Evolutionary conservation across 2,888 invertebrate genomes (phyloP).

Genomic region (Lasioglossum calceatum): DNA sequence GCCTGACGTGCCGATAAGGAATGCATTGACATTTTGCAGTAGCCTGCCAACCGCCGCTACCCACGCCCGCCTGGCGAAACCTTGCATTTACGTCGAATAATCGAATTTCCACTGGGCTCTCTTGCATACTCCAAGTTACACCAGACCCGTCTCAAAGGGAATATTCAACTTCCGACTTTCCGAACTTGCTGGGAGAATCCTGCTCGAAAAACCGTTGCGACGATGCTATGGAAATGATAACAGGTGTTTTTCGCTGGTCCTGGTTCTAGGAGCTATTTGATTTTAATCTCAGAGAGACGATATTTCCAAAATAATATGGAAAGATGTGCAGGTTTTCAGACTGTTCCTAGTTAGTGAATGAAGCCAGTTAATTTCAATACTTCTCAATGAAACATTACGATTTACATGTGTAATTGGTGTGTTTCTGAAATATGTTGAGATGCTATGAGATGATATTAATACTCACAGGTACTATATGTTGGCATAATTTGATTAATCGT

Average conservation of each 20-base stretch:
- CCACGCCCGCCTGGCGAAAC: conserved; percentile 6
- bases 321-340: too few relatives aligned
- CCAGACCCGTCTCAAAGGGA: neutral
- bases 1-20: conserved; percentile 52
- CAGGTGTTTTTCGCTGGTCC: neutral
- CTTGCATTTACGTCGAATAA: neutral
- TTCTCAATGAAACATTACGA: too few relatives aligned
- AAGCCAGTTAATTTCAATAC: neutral
- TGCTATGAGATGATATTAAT: neutral
- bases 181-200: neutral
- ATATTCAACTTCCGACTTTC: neutral
- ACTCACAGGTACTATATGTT: neutral
- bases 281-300: neutral
- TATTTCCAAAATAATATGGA: too few relatives aligned
- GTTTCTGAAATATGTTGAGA: neutral
- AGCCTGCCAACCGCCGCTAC: conserved; percentile 23
- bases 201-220: neutral
- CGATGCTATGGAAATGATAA: neutral
- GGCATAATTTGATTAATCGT: neutral
- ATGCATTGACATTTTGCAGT: conserved; percentile 40
- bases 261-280: neutral
- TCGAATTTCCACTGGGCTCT: conserved; percentile 21
- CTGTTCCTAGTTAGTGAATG: neutral
- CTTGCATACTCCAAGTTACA: neutral
- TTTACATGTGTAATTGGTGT: too few relatives aligned